These are phyloP conservation scores for Morpho achilles DNA, from an alignment of 2,888 invertebrate species.

Conservation along the genomic window DNA sequence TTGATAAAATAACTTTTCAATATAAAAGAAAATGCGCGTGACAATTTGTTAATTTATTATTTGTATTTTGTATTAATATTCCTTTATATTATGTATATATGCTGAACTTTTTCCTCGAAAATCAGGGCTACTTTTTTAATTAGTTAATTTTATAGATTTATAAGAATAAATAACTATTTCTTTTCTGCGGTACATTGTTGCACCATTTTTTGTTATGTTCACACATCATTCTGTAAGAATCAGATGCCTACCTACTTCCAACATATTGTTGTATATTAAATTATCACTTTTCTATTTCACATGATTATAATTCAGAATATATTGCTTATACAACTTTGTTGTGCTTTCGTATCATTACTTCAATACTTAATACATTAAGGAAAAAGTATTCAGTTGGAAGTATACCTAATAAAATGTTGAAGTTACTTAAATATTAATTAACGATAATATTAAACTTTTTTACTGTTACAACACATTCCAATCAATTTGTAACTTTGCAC, in stretches of 20 bases:
- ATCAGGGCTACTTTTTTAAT: conserved; percentile 48
- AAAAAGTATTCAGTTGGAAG: conserved; percentile 13
- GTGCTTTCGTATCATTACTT: conserved; percentile 27
- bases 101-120: conserved; percentile 68
- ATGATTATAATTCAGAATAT: no score
- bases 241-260: conserved; percentile 30
- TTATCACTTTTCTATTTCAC: no score
- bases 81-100: conserved; percentile 31
- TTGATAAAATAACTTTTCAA: neutral
- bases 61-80: conserved; percentile 41
- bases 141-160: conserved; percentile 49
- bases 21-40: conserved; percentile 25
- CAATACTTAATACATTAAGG: conserved; percentile 13
- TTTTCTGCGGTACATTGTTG: conserved; percentile 25
- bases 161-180: conserved; percentile 36
- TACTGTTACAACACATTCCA: conserved; percentile 19
- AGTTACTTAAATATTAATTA: neutral
- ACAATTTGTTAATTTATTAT: conserved; percentile 51
- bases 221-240: conserved; percentile 22
- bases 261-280: no score
- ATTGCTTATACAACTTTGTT: conserved; percentile 17
- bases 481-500: conserved; percentile 3
- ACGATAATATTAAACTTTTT: neutral
- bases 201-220: conserved; percentile 18
- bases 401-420: conserved; percentile 13